phyloP scores from a whole-genome alignment of 2,113 vertebrate genomes.

The Centropus bengalensis region DNA sequence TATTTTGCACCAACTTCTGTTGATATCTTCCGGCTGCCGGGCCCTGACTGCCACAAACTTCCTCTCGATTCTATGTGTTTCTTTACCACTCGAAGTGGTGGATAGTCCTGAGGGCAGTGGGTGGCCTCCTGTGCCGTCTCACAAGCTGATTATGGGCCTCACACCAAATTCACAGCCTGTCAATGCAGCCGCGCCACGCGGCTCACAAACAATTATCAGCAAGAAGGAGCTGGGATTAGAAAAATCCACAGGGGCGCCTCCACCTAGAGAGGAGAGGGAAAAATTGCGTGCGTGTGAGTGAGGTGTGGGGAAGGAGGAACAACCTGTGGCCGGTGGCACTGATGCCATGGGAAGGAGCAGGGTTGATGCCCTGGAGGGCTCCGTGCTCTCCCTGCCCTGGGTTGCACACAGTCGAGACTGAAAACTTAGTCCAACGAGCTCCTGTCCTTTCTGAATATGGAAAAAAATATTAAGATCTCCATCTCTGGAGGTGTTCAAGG shows the following conservation, averaged over 20 bases:
- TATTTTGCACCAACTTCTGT: background rate
- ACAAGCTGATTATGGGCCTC: slow-evolving; percentile 46
- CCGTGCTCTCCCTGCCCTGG: rapidly evolving
- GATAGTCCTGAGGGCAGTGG: background rate
- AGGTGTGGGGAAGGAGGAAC: background rate
- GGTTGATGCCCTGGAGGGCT: background rate
- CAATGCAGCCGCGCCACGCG: slow-evolving; percentile 28
- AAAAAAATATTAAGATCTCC: no score
- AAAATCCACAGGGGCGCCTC: slow-evolving; percentile 60
- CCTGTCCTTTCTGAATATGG: no score
- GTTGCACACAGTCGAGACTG: rapidly evolving
- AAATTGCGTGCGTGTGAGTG: background rate
- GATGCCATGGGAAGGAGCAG: rapidly evolving
- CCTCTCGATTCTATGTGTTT: background rate
- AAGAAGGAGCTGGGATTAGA: slow-evolving; percentile 55
- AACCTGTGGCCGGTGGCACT: rapidly evolving
- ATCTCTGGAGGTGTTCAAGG: no score
- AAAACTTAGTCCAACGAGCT: background rate
- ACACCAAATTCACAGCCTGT: slow-evolving; percentile 69
- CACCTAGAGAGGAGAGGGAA: slow-evolving; percentile 39
- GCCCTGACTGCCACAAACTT: no score
- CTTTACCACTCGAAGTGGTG: background rate
- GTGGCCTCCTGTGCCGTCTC: background rate
- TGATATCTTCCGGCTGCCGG: no score
- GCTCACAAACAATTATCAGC: slow-evolving; percentile 73